phyloP scores from a whole-genome alignment of 2,888 invertebrate genomes.

The Hedya salicella region DNA sequence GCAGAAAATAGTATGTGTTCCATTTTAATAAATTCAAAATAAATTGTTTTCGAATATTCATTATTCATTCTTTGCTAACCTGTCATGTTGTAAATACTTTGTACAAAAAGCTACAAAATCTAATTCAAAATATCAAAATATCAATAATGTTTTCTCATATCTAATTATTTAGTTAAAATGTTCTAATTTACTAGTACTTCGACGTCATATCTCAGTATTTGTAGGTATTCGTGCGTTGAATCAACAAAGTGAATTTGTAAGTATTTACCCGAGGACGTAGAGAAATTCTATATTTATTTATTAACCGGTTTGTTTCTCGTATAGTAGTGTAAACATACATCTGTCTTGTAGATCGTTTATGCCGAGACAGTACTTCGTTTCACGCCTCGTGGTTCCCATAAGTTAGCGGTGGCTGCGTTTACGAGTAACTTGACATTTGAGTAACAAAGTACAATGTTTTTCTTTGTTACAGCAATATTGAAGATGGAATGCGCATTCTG shows the following conservation, averaged over 20 bases:
- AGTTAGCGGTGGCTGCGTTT: not conserved
- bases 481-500: constrained; percentile 73
- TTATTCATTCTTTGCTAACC: constrained; percentile 32
- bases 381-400: not conserved
- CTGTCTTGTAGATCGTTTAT: not conserved
- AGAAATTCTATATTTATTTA: not conserved
- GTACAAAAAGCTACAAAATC: constrained; percentile 45
- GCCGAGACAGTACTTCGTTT: not conserved
- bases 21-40: not conserved
- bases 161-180: too few species aligned
- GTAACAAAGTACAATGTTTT: not conserved
- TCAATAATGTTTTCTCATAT: not conserved
- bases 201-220: too few species aligned
- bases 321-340: not conserved
- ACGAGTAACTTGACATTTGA: not conserved
- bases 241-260: not conserved
- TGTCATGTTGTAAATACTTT: constrained; percentile 22
- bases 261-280: not conserved
- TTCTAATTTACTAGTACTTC: too few species aligned
- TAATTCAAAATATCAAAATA: constrained; percentile 15
- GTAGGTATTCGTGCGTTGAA: too few species aligned
- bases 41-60: constrained; percentile 26
- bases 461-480: constrained; percentile 3
- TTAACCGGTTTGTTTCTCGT: not conserved
- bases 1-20: not conserved